Evolutionary conservation across 2,797 vertebrate genomes (phyloP).

Genomic region (Cossypha niveicapilla): DNA sequence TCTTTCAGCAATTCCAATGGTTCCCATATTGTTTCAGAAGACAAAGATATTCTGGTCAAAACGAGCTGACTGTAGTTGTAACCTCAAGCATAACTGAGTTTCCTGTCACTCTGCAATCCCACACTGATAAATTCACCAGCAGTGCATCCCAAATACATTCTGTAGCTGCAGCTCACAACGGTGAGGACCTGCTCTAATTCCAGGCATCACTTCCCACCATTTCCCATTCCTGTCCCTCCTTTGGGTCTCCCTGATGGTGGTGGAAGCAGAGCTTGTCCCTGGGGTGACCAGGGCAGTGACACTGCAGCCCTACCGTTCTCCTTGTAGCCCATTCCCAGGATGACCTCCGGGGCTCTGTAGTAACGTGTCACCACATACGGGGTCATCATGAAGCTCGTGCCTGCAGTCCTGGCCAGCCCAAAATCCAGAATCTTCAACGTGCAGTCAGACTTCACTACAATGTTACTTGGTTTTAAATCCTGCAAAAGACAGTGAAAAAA

Average conservation of each 20-base stretch:
- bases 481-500: slow-evolving; percentile 50
- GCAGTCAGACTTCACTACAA: slow-evolving; percentile 98
- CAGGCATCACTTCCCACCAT: not conserved
- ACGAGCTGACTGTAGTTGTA: not conserved
- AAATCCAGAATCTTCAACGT: slow-evolving; percentile 99
- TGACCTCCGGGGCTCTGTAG: slow-evolving; percentile 98
- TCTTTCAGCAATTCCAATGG: not conserved
- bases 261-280: not conserved
- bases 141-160: not conserved
- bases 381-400: slow-evolving; percentile 99
- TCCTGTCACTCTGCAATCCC: not conserved
- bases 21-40: not conserved
- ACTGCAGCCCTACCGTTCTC: slow-evolving; percentile 89
- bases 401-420: slow-evolving; percentile 94
- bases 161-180: not conserved
- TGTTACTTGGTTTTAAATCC: slow-evolving; percentile 99
- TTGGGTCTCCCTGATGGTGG: not conserved
- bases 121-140: not conserved
- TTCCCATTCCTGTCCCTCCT: not conserved
- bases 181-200: not conserved
- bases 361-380: slow-evolving; percentile 98
- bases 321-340: slow-evolving; percentile 99
- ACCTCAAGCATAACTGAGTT: not conserved
- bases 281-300: not conserved
- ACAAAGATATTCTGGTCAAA: not conserved